Evolutionary conservation across 2,113 vertebrate species (phyloP).

Genomic region (Plecotus auritus): DNA sequence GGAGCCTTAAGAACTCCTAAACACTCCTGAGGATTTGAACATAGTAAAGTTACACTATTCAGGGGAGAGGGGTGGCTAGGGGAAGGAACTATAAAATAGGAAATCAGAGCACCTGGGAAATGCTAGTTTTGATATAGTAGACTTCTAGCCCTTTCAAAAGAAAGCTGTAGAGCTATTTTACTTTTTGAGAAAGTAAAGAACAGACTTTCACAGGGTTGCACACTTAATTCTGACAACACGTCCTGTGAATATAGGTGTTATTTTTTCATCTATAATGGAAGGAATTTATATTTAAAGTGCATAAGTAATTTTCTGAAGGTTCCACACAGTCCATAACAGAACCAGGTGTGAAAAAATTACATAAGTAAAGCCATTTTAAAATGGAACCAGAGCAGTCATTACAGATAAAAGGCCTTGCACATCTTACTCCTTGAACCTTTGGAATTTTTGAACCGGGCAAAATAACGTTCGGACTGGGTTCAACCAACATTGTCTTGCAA

Average conservation of each 20-base stretch:
- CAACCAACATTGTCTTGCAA: background rate
- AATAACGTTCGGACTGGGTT: too few species aligned
- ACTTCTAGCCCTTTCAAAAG: background rate
- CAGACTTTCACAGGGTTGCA: background rate
- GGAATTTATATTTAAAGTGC: background rate
- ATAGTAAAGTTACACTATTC: background rate
- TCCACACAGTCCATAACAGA: background rate
- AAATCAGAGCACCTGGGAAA: background rate
- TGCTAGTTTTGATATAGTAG: background rate
- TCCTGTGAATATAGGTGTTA: background rate
- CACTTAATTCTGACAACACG: background rate
- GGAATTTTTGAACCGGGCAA: background rate
- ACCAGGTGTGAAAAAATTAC: background rate
- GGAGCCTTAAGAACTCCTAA: background rate
- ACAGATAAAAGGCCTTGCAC: background rate
- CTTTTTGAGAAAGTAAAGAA: background rate
- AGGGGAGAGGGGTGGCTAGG: too few species aligned
- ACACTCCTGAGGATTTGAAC: background rate
- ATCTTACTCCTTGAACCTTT: background rate
- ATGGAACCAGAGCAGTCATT: background rate
- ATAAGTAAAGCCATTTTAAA: background rate
- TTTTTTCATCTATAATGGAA: background rate
- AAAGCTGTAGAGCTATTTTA: background rate
- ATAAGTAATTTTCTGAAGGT: background rate
- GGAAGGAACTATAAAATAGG: background rate